phyloP scores from a whole-genome alignment of 2,797 vertebrate genomes.

The Cephalopachus bancanus region DNA sequence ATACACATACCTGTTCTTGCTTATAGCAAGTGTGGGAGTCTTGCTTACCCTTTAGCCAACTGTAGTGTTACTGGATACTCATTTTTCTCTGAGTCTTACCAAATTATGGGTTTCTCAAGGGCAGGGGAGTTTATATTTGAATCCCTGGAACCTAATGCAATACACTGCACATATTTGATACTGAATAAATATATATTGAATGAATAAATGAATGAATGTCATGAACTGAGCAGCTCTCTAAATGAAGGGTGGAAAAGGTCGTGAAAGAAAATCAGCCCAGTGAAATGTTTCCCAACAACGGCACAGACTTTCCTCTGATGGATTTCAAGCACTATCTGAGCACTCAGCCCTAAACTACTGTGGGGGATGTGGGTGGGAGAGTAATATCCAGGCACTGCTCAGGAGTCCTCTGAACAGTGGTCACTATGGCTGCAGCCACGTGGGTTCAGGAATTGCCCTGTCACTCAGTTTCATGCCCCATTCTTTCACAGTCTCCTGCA shows the following conservation, averaged over 20 bases:
- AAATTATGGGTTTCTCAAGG: neutral
- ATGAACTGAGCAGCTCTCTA: neutral
- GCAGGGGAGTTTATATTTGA: neutral
- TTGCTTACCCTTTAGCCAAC: neutral
- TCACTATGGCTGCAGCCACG: neutral
- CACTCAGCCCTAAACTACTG: neutral
- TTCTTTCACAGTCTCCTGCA: neutral
- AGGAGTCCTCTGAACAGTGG: neutral
- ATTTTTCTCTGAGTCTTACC: conserved; percentile 26
- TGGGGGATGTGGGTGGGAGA: too few relatives aligned
- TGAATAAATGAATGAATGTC: neutral
- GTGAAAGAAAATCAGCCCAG: neutral
- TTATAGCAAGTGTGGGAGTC: neutral
- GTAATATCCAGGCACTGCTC: neutral
- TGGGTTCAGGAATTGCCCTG: fast-evolving
- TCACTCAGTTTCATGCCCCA: neutral
- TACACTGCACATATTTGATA: neutral
- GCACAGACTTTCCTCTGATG: neutral
- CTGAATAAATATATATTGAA: neutral
- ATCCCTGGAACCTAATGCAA: neutral
- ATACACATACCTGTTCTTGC: neutral
- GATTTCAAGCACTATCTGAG: neutral
- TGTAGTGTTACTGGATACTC: neutral
- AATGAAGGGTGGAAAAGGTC: neutral
- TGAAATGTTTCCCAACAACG: neutral